A percentile compares a stretch with the other conserved stretches of the same genome.
These are phyloP conservation scores for Gallinago undulata DNA, from an alignment of 2,113 vertebrate genomes.

Conservation along the genomic window DNA sequence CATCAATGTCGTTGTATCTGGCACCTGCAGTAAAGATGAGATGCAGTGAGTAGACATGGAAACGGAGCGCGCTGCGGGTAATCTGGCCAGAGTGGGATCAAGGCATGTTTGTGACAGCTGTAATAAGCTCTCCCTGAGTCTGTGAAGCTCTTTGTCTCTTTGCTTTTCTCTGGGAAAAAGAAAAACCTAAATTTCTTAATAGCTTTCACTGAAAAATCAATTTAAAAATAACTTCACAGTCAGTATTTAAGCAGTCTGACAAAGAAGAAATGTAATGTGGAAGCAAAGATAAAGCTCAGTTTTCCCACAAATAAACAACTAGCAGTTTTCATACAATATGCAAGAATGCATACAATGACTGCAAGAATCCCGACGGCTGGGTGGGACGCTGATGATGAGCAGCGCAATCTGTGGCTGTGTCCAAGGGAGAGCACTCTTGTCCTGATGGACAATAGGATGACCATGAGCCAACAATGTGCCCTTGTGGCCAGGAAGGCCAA, in stretches of 20 bases:
- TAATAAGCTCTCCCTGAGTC: neutral
- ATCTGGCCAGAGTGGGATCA: neutral
- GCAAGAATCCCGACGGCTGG: neutral
- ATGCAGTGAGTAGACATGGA: neutral
- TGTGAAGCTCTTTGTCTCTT: neutral
- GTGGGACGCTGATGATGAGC: neutral
- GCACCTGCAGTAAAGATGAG: neutral
- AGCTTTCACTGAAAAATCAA: neutral
- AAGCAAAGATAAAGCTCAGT: neutral
- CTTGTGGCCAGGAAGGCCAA: too few relatives aligned
- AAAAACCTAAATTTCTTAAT: neutral
- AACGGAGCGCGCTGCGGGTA: neutral
- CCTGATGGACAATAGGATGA: too few relatives aligned
- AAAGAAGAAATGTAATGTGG: neutral
- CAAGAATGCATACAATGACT: neutral
- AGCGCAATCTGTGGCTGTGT: rapidly evolving
- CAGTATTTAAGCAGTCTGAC: neutral
- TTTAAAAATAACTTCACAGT: neutral
- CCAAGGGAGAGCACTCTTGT: neutral
- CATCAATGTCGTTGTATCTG: neutral
- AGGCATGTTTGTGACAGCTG: neutral
- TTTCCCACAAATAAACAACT: neutral
- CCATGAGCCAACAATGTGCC: too few relatives aligned
- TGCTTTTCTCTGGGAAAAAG: neutral
- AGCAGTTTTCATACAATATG: neutral